Evolutionary conservation across 2,113 vertebrate species (phyloP).

Genomic region (Spermophilus dauricus): DNA sequence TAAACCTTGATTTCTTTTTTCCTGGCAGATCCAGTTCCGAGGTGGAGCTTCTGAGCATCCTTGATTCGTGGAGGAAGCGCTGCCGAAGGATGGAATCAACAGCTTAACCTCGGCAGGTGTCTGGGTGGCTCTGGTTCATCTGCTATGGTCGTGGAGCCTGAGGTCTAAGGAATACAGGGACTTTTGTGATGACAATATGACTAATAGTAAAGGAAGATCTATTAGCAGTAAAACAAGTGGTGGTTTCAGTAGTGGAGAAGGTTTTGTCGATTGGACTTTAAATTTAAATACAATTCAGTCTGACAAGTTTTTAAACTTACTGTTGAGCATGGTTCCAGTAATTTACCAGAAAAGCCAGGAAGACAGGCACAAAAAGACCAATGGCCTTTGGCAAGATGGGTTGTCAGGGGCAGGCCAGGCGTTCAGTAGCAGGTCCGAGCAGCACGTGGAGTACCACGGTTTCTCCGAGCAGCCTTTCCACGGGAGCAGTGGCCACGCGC

Average conservation of each 20-base stretch:
- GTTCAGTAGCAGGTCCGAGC: slow-evolving; percentile 90
- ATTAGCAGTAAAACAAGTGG: slow-evolving; percentile 83
- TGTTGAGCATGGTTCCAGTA: slow-evolving; percentile 96
- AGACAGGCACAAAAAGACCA: slow-evolving; percentile 94
- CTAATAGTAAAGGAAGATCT: slow-evolving; percentile 89
- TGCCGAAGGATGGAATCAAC: slow-evolving; percentile 66
- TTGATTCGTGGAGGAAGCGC: slow-evolving; percentile 57
- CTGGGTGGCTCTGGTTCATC: slow-evolving; percentile 46
- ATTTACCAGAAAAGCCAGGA: slow-evolving; percentile 95
- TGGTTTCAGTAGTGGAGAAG: slow-evolving; percentile 82
- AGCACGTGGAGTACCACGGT: slow-evolving; percentile 90
- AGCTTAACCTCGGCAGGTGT: slow-evolving; percentile 38
- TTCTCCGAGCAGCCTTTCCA: slow-evolving; percentile 90
- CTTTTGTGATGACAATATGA: slow-evolving; percentile 89
- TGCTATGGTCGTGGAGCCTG: slow-evolving; percentile 43
- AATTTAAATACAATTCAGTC: slow-evolving; percentile 91
- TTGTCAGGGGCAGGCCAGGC: slow-evolving; percentile 87
- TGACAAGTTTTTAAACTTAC: slow-evolving; percentile 91
- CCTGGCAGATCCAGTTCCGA: slow-evolving; percentile 79
- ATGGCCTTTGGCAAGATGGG: slow-evolving; percentile 90
- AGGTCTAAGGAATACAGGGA: slow-evolving; percentile 74
- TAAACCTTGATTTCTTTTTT: slow-evolving; percentile 41
- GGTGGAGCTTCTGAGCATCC: slow-evolving; percentile 77
- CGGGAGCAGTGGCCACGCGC: slow-evolving; percentile 86
- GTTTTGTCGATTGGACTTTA: slow-evolving; percentile 90